A percentile compares a stretch with the other conserved stretches of the same genome.
Evolutionary conservation across 2,797 vertebrate genomes (phyloP).

Genomic region (Benthosema pterotum): DNA sequence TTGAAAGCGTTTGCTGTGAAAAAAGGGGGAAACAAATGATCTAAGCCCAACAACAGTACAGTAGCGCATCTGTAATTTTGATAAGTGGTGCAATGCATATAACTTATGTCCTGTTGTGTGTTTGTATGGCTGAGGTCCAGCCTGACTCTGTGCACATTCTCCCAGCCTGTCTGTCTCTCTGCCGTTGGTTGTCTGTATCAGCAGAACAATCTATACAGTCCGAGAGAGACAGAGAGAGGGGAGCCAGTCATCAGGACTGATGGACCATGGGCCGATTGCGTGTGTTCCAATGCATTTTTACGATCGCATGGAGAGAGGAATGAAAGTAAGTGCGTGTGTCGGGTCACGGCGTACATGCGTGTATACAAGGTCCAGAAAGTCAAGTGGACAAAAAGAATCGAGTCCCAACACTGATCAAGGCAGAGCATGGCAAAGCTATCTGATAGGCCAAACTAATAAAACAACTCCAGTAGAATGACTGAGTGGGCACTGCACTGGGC

Average conservation of each 20-base stretch:
- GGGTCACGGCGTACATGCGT: not conserved
- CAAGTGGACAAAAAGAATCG: not conserved
- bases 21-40: too few relatives aligned
- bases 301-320: not conserved
- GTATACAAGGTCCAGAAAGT: not conserved
- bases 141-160: not conserved
- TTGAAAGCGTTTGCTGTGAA: too few relatives aligned
- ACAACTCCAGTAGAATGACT: constrained; percentile 21
- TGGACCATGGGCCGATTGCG: not conserved
- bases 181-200: not conserved
- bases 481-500: not conserved
- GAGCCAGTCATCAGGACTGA: not conserved
- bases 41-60: too few relatives aligned
- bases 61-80: not conserved
- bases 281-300: constrained; percentile 1
- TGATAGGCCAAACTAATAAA: constrained; percentile 62
- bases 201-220: constrained; percentile 8
- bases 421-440: constrained; percentile 25
- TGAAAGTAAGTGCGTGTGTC: not conserved
- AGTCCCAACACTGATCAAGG: constrained; percentile 28
- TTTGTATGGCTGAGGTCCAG: not conserved
- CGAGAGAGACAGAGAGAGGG: constrained; percentile 1
- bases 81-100: not conserved
- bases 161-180: not conserved
- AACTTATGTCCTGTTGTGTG: not conserved